phyloP scores from a whole-genome alignment of 2,113 vertebrate genomes.

The Indicator indicator region DNA sequence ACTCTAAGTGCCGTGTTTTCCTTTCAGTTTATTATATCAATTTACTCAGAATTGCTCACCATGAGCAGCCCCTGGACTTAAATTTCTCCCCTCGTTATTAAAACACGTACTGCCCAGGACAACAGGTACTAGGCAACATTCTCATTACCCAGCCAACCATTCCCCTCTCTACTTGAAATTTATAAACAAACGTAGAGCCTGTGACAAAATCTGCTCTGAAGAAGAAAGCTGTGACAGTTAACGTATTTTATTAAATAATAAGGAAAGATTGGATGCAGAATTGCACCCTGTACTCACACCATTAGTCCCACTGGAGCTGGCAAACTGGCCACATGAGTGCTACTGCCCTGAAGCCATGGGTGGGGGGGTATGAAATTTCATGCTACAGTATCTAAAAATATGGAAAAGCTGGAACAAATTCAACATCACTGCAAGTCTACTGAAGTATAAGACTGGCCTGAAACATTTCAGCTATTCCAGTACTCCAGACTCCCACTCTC shows the following conservation, averaged over 20 bases:
- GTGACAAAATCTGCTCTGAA: not conserved
- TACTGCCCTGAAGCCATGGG: not conserved
- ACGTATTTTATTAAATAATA: not conserved
- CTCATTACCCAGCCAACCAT: not conserved
- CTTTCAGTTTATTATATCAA: not conserved
- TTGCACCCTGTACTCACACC: not conserved
- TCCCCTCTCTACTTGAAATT: not conserved
- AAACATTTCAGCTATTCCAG: not conserved
- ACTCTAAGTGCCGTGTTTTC: not conserved
- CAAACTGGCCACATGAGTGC: not conserved
- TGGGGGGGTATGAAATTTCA: slow-evolving; percentile 1
- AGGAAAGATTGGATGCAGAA: not conserved
- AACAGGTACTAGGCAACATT: not conserved
- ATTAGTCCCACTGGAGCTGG: not conserved
- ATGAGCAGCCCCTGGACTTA: not conserved
- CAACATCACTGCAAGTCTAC: not conserved
- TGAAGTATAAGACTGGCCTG: not conserved
- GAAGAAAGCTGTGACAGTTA: not conserved
- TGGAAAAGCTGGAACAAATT: slow-evolving; percentile 20
- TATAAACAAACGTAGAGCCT: not conserved
- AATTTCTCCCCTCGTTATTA: not conserved
- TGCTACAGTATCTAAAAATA: slow-evolving; percentile 20
- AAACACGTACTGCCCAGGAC: not conserved
- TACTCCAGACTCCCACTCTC: not conserved
- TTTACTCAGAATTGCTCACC: not conserved